Base-by-base conservation (phyloP, 35 echinoderm and acorn worm genomes). In the Apostichopus japonicus region DNA sequence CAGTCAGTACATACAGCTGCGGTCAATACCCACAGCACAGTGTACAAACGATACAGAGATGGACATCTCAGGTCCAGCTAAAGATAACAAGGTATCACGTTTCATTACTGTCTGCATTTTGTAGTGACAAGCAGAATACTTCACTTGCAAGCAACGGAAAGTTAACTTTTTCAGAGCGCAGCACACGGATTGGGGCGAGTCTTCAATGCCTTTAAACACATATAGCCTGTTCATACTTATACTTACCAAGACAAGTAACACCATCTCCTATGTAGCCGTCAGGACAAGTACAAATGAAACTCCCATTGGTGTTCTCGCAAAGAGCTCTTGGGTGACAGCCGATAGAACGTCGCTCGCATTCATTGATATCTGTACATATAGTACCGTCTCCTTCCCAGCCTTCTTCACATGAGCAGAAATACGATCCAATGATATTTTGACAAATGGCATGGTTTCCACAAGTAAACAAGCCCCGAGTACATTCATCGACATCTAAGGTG, bases 401-500 rank as follows among this genome's bases (percentile, higher is more conserved):
- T n/a, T 44, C 27, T 1, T 82, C 80, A 81, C 96, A 98, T 4
- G 58, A 61, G 92, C 96, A 98, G 7, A 27, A 24, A 72, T 86
- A 98, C 1, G 96, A 94, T 2, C 96, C 96, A 6, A 59, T 14
- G 1, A 86, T 78, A 57, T 98, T 98, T 56, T 73, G 91, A 54
- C 96, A 98, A 0, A 61, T 55, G 17, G 94, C 94, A 75, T 94
- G 82, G 4, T 33, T 22, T n/a, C 90, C 86, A 82, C 96, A 98
- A 67, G 82, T 79, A 70, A 88, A 51, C 14, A 90, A n/a, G 6
- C 90, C 78, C 19, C 77, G 83, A 9, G 10, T 14, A 25, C 96
- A 98, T 65, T 98, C 96, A 86, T 98, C 79, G 62, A 98, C 94
- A 90, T 98, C 96, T 61, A 55, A 55, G 23, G 7, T 59, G 83